phyloP scores from a whole-genome alignment of 2,888 invertebrate species.

The Oxytorus armatus region DNA sequence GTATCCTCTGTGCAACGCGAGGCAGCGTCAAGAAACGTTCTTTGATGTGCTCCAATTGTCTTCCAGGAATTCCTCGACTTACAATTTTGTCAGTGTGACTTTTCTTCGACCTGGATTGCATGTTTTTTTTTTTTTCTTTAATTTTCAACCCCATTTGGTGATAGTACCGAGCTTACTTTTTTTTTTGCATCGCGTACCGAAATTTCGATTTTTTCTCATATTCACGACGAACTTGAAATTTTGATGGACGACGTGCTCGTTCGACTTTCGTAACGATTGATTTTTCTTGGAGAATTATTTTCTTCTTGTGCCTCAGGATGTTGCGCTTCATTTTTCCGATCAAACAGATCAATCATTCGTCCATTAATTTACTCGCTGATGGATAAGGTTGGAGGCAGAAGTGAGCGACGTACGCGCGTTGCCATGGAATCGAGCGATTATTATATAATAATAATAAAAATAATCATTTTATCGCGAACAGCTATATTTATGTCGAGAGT shows the following conservation, averaged over 20 bases:
- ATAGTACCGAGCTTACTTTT: background rate
- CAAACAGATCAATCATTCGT: background rate
- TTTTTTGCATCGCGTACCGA: background rate
- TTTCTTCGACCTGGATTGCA: slow-evolving; percentile 38
- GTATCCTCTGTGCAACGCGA: slow-evolving; percentile 53
- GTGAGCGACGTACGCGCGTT: slow-evolving; percentile 28
- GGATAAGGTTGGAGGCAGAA: slow-evolving; percentile 12
- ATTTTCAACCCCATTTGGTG: background rate
- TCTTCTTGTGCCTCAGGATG: background rate
- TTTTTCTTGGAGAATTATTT: slow-evolving; percentile 8
- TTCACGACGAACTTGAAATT: slow-evolving; percentile 7
- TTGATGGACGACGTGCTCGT: background rate
- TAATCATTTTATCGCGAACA: background rate
- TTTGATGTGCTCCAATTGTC: slow-evolving; percentile 14
- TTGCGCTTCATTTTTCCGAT: slow-evolving; percentile 38
- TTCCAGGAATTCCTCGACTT: slow-evolving; percentile 20
- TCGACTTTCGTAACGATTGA: slow-evolving; percentile 2
- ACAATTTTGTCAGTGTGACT: slow-evolving; percentile 24
- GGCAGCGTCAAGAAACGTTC: slow-evolving; percentile 40
- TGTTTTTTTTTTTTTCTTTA: background rate
- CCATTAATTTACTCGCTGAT: slow-evolving; percentile 28
- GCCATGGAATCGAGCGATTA: slow-evolving; percentile 44
- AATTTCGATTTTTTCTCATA: background rate
- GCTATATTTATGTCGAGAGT: background rate
- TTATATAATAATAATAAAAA: background rate